Conservation (phyloP, 2,888 invertebrate species). For the Ophion ventricosus region DNA sequence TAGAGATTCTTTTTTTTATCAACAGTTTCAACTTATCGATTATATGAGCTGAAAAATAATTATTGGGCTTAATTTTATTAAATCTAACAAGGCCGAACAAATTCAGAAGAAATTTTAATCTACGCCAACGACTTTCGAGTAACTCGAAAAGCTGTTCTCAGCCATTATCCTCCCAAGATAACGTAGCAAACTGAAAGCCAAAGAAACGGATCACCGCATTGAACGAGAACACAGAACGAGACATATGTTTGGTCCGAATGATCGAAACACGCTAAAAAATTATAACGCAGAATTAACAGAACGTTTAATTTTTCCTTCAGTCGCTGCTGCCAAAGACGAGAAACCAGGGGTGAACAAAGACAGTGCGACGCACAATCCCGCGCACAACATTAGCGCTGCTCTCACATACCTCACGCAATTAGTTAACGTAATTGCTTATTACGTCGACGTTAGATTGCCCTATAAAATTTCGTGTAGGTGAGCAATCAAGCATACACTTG, state of each 20-base stretch:
- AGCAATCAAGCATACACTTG: conserved; percentile 21
- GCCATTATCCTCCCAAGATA: too few species aligned
- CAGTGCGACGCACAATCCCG: conserved; percentile 87
- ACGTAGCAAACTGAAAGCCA: too few species aligned
- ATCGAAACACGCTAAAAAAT: neutral
- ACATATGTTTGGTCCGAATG: neutral
- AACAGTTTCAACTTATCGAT: too few species aligned
- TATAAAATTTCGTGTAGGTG: conserved; percentile 89
- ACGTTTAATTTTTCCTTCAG: conserved; percentile 77
- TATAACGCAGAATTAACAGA: neutral
- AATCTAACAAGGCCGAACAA: too few species aligned
- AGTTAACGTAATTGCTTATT: conserved; percentile 91
- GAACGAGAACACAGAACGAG: neutral
- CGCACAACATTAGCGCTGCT: conserved; percentile 91
- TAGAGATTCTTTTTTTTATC: too few species aligned
- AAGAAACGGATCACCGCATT: too few species aligned
- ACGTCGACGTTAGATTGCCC: conserved; percentile 92
- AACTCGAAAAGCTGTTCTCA: too few species aligned
- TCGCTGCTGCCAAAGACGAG: conserved; percentile 85
- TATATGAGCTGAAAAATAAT: too few species aligned
- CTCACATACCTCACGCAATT: conserved; percentile 94
- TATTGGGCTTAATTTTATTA: too few species aligned
- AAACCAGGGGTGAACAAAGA: conserved; percentile 84
- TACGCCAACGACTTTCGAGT: too few species aligned
- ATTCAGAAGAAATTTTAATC: too few species aligned